Evolutionary conservation across 2,113 vertebrate species (phyloP).

Genomic region (Hyaena hyaena): DNA sequence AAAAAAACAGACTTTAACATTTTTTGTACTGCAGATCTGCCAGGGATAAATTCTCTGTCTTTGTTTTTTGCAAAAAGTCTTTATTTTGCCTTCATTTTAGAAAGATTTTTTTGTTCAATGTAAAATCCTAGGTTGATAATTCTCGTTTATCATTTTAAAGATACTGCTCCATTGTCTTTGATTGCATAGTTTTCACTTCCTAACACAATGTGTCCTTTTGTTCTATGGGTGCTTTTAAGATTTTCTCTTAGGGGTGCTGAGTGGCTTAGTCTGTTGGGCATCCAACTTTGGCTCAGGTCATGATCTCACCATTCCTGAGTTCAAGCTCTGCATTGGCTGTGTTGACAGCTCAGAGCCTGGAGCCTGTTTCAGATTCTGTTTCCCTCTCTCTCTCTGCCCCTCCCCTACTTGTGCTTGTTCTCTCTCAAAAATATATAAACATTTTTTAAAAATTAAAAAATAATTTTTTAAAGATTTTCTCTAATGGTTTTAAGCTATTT

Average conservation of each 20-base stretch:
- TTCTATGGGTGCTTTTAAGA: not conserved
- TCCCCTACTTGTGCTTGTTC: no score
- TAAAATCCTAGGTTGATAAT: not conserved
- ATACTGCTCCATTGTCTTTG: not conserved
- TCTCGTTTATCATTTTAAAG: slow-evolving; percentile 18
- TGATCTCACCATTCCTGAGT: no score
- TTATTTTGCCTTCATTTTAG: not conserved
- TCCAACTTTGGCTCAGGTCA: no score
- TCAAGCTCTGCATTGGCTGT: no score
- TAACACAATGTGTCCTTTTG: not conserved
- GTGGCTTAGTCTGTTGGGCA: no score
- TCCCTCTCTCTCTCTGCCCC: no score
- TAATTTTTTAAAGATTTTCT: not conserved
- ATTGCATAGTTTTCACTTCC: not conserved
- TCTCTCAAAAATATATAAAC: no score
- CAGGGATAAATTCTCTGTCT: not conserved
- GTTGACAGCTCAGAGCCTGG: no score
- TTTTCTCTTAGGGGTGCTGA: not conserved
- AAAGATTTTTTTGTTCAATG: not conserved
- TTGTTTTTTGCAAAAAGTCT: not conserved
- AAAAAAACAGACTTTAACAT: not conserved
- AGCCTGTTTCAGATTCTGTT: no score
- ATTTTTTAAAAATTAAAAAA: no score
- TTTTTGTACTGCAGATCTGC: not conserved
- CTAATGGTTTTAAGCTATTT: not conserved